Base-by-base conservation (phyloP, 2,113 vertebrate genomes). In the Numenius arquata region DNA sequence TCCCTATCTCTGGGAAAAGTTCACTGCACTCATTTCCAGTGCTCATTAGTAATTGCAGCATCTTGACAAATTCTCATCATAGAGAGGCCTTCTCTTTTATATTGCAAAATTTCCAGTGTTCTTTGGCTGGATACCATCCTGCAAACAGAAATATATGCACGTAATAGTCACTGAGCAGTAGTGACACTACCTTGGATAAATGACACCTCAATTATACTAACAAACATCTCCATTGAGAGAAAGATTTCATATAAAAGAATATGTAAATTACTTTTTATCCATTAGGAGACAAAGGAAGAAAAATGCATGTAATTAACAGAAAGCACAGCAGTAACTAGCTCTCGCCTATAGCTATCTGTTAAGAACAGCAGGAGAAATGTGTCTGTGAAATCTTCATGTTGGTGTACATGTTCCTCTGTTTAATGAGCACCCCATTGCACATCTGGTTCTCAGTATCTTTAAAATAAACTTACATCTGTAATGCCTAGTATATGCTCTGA, bases 231-330 rank as follows among this genome's bases (percentile, higher is more conserved):
- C 43, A 43, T 80, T 8, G 74, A 76, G 87, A 81, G 59, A 45
- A 83, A 75, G 76, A 67, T 32, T 84, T 92, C 41, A 30, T 62
- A 36, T 11, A 72, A 53, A 90, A 47, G 29, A 55, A 70, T 56
- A 72, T n/a, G 40, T 32, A 77, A 85, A 91, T 89, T 63, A 56
- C 65, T 67, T 88, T 89, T 47, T 72, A 55, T 68, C 78, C 72
- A 47, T 83, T 76, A 80, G 47, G 45, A 91, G 74, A 77, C 61
- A 84, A 77, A 91, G 38, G 34, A 84, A 94, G 88, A 93, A 83
- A 76, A 96, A 94, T 53, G 72, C 41, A 34, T 26, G 41, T 61
- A 79, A 93, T 94, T 74, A 95, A 85, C 72, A 89, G 65, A 90
- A 66, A 85, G 58, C 68, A 80, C 48, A 67, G 88, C 66, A 81